Evolutionary conservation across 2,797 vertebrate genomes (phyloP).

Genomic region (Rhinogobio ventralis): DNA sequence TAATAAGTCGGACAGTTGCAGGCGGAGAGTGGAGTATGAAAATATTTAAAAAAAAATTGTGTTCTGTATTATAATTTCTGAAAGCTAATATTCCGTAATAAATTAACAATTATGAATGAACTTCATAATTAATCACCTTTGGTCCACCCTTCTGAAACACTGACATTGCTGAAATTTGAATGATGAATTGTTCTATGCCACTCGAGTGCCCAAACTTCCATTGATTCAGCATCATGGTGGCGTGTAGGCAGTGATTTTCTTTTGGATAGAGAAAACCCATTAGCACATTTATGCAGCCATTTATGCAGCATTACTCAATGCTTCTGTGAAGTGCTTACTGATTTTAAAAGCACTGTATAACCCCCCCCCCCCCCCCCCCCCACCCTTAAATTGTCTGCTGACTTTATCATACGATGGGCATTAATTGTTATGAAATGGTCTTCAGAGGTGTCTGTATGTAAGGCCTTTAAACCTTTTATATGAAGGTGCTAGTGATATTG

Average conservation of each 20-base stretch:
- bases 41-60: no score
- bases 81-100: neutral
- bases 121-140: neutral
- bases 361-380: no score
- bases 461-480: neutral
- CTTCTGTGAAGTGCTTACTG: neutral
- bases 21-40: neutral
- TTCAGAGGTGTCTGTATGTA: neutral
- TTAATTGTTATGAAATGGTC: conserved; percentile 8
- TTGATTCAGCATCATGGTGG: neutral
- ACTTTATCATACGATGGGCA: neutral
- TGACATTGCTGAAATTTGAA: neutral
- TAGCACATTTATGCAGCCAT: neutral
- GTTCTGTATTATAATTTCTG: neutral
- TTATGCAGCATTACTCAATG: neutral
- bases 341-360: neutral
- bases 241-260: neutral
- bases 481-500: neutral
- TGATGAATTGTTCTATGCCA: neutral
- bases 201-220: conserved; percentile 1
- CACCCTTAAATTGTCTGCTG: neutral
- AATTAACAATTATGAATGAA: neutral
- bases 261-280: neutral
- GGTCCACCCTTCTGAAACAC: neutral
- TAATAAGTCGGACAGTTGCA: conserved; percentile 2